A percentile compares a stretch with the other conserved stretches of the same genome.
phyloP scores from a whole-genome alignment of 30 jellyfish, hydroid and myxozoan genomes.

The Pelagia noctiluca region DNA sequence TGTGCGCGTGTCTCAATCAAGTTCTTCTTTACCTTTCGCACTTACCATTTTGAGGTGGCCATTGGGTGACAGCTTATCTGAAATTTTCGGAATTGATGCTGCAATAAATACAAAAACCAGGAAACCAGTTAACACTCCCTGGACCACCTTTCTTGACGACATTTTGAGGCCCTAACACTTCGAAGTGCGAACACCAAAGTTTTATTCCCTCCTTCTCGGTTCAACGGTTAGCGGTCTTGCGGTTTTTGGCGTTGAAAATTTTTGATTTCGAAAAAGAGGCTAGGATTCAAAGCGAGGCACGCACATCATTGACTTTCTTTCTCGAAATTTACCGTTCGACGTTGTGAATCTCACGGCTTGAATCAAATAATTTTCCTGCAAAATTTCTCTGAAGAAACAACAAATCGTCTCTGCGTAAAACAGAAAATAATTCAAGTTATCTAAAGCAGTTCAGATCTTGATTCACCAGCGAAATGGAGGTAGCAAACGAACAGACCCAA shows the following conservation, averaged over 20 bases:
- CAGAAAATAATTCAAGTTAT: too few relatives aligned
- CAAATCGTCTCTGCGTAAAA: too few relatives aligned
- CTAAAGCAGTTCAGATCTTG: not conserved
- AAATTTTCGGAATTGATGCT: constrained; percentile 41
- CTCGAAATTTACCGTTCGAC: too few relatives aligned
- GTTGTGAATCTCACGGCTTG: too few relatives aligned
- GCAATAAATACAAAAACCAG: constrained; percentile 43
- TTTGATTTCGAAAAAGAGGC: too few relatives aligned
- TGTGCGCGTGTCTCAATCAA: too few relatives aligned
- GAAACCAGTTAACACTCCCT: constrained; percentile 37
- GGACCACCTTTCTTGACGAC: constrained; percentile 35
- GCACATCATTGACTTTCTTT: constrained; percentile 5
- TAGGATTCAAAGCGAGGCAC: too few relatives aligned
- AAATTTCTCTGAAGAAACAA: too few relatives aligned
- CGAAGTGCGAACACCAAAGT: constrained; percentile 6
- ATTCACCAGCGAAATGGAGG: not conserved
- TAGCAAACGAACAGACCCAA: not conserved
- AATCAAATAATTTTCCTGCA: too few relatives aligned
- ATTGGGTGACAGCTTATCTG: constrained; percentile 45
- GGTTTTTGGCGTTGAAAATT: too few relatives aligned
- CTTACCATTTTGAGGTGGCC: constrained; percentile 54
- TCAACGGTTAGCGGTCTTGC: too few relatives aligned
- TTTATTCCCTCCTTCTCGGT: too few relatives aligned
- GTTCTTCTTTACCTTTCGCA: constrained; percentile 1
- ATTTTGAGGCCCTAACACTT: constrained; percentile 9